Percentiles rank a stretch among this genome's conserved stretches.
Conservation (phyloP, 2,797 vertebrate genomes). For the Sphaeramia orbicularis region DNA sequence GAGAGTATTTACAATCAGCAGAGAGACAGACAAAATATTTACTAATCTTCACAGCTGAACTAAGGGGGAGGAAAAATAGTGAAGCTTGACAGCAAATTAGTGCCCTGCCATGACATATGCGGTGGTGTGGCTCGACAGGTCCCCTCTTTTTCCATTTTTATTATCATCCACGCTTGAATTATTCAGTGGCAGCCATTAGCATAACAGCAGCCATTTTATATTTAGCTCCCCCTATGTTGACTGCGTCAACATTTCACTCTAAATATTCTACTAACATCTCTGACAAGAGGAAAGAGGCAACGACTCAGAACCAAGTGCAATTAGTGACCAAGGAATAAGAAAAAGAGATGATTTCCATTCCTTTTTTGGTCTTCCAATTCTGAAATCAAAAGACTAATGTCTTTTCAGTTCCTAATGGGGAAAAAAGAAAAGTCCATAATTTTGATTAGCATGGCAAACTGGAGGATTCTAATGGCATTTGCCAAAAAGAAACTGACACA, state of each 20-base stretch:
- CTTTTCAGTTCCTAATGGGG: constrained; percentile 53
- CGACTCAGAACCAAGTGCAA: constrained; percentile 83
- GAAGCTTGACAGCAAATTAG: constrained; percentile 86
- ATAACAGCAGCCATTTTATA: constrained; percentile 88
- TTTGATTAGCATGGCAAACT: constrained; percentile 67
- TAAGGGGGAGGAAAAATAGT: constrained; percentile 38
- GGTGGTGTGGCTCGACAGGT: constrained; percentile 81
- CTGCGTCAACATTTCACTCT: constrained; percentile 83
- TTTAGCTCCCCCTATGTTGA: constrained; percentile 85
- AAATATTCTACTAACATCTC: constrained; percentile 73
- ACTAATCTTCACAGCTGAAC: constrained; percentile 76
- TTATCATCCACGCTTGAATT: constrained; percentile 90
- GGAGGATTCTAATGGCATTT: constrained; percentile 62
- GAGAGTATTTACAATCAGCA: constrained; percentile 58
- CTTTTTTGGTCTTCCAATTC: constrained; percentile 44
- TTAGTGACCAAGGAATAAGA: constrained; percentile 76
- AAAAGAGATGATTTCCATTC: constrained; percentile 34
- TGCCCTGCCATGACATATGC: constrained; percentile 80
- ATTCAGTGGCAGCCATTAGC: constrained; percentile 89
- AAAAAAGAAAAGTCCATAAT: constrained; percentile 54
- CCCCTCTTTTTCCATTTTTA: constrained; percentile 77
- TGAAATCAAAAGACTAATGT: constrained; percentile 69
- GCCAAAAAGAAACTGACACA: constrained; percentile 63
- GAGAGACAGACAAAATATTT: constrained; percentile 79
- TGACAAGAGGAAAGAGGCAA: constrained; percentile 75